These are phyloP conservation scores for Coenonympha arcania DNA, from an alignment of 2,888 invertebrate genomes.

Conservation along the genomic window DNA sequence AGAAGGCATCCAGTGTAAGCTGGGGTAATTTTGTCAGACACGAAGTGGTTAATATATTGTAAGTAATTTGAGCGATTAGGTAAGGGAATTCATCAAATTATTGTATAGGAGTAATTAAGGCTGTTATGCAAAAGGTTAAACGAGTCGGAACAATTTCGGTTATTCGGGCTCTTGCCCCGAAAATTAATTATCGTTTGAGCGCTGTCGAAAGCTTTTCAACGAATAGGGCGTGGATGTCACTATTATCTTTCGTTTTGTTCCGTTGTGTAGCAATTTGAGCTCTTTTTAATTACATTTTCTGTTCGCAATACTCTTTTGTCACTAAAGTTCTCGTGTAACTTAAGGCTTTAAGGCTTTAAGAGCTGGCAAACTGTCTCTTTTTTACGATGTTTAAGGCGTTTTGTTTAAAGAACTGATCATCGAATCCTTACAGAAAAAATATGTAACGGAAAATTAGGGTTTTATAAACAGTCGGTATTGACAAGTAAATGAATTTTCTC, in stretches of 20 bases:
- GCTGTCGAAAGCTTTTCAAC: slow-evolving; percentile 21
- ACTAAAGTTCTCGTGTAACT: not conserved
- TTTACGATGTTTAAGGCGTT: no score
- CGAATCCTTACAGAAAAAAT: no score
- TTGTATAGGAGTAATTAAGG: slow-evolving; percentile 39
- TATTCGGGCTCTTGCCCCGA: slow-evolving; percentile 28
- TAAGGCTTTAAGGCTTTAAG: no score
- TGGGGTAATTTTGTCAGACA: slow-evolving; percentile 3
- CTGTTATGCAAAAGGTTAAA: slow-evolving; percentile 34
- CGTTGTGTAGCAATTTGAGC: slow-evolving; percentile 1
- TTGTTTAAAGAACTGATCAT: no score
- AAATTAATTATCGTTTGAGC: slow-evolving; percentile 43
- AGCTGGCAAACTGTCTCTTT: no score
- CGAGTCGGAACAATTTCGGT: slow-evolving; percentile 40
- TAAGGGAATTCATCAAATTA: slow-evolving; percentile 42
- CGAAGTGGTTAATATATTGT: slow-evolving; percentile 19
- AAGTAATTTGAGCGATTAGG: slow-evolving; percentile 10
- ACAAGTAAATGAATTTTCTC: no score
- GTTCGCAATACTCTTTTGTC: not conserved
- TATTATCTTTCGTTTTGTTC: slow-evolving; percentile 10
- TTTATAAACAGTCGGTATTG: no score
- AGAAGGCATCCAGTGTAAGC: no score
- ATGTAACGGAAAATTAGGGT: no score
- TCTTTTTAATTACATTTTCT: not conserved
- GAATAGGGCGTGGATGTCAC: slow-evolving; percentile 18